phyloP scores from a whole-genome alignment of 2,797 vertebrate species.

The Phoebastria nigripes region DNA sequence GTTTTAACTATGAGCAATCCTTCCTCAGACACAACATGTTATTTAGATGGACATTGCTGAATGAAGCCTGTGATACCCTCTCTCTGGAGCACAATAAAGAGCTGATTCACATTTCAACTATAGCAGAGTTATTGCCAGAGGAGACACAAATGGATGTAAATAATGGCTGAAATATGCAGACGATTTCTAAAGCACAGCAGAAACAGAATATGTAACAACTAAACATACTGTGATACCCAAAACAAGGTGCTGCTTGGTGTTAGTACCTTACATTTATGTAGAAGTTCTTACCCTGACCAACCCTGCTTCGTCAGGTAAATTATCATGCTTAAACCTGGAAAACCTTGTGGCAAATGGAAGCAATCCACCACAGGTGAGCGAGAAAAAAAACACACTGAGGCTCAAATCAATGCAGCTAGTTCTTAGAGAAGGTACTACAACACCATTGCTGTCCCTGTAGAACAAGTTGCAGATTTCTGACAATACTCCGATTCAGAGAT shows the following conservation, averaged over 20 bases:
- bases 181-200: background rate
- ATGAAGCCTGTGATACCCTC: background rate
- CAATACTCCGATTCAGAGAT: background rate
- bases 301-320: background rate
- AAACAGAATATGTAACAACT: background rate
- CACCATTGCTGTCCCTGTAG: background rate
- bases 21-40: background rate
- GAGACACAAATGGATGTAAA: background rate
- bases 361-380: background rate
- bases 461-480: background rate
- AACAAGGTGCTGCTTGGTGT: background rate
- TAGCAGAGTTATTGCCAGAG: background rate
- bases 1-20: background rate
- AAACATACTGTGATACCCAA: background rate
- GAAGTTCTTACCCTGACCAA: background rate
- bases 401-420: background rate
- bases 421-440: background rate
- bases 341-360: background rate
- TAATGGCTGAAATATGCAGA: background rate
- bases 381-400: fast-evolving
- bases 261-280: background rate
- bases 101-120: background rate
- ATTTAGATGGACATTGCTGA: background rate
- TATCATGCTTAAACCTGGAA: background rate
- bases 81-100: background rate